phyloP scores from a whole-genome alignment of 2,797 vertebrate species.

The Nasua narica region DNA sequence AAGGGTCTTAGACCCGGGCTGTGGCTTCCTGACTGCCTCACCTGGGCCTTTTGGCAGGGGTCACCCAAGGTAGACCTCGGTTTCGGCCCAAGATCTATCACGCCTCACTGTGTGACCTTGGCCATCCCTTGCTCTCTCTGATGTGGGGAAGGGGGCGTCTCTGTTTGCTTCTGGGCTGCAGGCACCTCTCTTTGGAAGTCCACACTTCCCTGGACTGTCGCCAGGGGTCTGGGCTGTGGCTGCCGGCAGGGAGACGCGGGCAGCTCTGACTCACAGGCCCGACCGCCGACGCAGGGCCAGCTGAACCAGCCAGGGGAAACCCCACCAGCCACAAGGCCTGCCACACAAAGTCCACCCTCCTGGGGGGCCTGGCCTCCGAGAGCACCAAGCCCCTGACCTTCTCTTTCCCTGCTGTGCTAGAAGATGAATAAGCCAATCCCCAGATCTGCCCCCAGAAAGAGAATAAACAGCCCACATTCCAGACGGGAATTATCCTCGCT shows the following conservation, averaged over 20 bases:
- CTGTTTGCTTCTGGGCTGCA: neutral
- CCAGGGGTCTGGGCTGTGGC: neutral
- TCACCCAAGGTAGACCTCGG: neutral
- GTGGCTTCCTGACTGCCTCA: neutral
- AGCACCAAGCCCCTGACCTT: neutral
- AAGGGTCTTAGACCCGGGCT: neutral
- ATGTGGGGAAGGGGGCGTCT: neutral
- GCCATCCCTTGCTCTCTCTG: neutral
- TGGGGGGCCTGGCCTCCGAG: neutral
- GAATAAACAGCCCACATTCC: slow-evolving; percentile 4
- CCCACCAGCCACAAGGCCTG: neutral
- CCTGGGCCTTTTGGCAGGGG: neutral
- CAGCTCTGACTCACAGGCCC: slow-evolving; percentile 52
- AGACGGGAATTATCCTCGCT: neutral
- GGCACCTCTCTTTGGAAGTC: neutral
- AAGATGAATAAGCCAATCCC: neutral
- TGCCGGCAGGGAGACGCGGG: accelerated
- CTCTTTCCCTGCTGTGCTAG: neutral
- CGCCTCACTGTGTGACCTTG: neutral
- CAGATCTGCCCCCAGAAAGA: neutral
- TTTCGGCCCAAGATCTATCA: neutral
- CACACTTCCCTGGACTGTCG: neutral
- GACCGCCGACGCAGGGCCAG: neutral
- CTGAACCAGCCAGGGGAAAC: neutral
- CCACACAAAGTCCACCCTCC: neutral